These are phyloP conservation scores for Rhizomys pruinosus DNA, from an alignment of 2,113 vertebrate species.

Conservation along the genomic window DNA sequence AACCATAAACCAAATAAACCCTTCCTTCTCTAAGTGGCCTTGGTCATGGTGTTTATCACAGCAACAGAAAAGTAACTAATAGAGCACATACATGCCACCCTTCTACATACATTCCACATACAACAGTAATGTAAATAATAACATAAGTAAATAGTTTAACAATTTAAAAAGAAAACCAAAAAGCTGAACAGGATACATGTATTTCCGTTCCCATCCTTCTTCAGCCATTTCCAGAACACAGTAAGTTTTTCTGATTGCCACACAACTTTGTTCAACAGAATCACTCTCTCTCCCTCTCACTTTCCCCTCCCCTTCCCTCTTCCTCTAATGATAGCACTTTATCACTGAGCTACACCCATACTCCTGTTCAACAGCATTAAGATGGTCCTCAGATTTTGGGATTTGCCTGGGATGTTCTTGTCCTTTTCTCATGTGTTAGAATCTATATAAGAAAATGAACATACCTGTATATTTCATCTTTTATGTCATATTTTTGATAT, in stretches of 20 bases:
- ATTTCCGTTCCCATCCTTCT: neutral
- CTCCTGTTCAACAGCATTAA: neutral
- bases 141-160: neutral
- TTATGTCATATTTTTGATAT: slow-evolving; percentile 83
- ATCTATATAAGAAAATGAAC: neutral
- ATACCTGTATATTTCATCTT: slow-evolving; percentile 94
- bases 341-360: too few relatives aligned
- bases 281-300: neutral
- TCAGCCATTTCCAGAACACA: neutral
- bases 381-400: neutral
- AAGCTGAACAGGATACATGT: neutral
- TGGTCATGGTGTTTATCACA: too few relatives aligned
- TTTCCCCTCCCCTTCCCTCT: neutral
- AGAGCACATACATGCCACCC: too few relatives aligned
- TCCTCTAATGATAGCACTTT: too few relatives aligned
- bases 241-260: neutral
- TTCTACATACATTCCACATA: neutral
- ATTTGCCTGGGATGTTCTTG: neutral
- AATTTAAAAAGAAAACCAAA: slow-evolving; percentile 41
- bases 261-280: neutral
- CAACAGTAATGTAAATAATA: neutral
- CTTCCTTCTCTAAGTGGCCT: too few relatives aligned
- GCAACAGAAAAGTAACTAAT: too few relatives aligned
- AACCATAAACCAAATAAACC: too few relatives aligned
- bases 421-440: neutral